phyloP scores from a whole-genome alignment of 2,797 vertebrate species.

The Huso huso region DNA sequence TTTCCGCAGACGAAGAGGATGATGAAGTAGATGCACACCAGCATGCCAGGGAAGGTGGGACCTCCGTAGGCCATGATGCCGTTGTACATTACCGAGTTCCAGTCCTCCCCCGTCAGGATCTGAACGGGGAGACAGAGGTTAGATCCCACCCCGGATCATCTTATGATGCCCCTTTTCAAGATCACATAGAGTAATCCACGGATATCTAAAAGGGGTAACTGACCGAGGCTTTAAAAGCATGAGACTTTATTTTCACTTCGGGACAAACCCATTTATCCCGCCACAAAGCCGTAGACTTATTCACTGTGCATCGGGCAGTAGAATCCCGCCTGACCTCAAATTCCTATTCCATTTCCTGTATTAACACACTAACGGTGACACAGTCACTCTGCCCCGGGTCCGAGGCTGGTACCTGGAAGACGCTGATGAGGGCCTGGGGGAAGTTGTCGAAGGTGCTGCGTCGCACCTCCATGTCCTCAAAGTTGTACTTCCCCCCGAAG shows the following conservation, averaged over 20 bases:
- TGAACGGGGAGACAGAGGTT: constrained; percentile 30
- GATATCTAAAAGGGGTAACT: no score
- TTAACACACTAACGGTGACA: no score
- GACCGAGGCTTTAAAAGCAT: no score
- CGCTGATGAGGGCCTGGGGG: constrained; percentile 91
- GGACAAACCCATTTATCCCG: no score
- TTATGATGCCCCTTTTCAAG: no score
- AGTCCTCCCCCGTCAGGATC: constrained; percentile 92
- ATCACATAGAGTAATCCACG: no score
- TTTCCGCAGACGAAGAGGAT: constrained; percentile 90
- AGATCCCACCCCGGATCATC: no score
- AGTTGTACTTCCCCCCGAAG: constrained; percentile 92
- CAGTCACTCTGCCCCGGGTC: not conserved
- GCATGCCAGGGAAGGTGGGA: constrained; percentile 80
- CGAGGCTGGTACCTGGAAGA: constrained; percentile 77
- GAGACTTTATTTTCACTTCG: no score
- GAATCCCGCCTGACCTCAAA: no score
- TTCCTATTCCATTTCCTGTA: no score
- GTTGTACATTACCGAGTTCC: constrained; percentile 89
- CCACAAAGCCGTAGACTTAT: no score
- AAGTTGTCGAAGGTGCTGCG: constrained; percentile 96
- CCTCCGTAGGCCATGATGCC: constrained; percentile 93
- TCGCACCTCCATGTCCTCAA: constrained; percentile 63
- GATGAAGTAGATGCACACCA: constrained; percentile 90
- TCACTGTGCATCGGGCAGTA: no score